Evolutionary conservation across 1,140 invertebrate species (phyloP).

Genomic region (Ceratina calcarata): DNA sequence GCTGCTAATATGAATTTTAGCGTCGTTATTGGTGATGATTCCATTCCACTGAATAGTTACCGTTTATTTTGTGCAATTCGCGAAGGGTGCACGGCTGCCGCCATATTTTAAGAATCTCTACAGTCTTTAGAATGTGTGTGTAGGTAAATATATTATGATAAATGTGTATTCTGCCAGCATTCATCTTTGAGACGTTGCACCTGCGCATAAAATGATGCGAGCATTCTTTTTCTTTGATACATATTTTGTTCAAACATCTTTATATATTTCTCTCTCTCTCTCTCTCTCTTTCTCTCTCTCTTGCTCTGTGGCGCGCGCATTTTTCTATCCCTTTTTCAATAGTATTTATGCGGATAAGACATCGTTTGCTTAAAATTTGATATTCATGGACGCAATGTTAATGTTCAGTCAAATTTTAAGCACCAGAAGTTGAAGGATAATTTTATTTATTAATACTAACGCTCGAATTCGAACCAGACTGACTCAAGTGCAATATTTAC

Average conservation of each 20-base stretch:
- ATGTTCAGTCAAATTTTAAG: slow-evolving; percentile 32
- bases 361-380: slow-evolving; percentile 29
- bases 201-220: too few relatives aligned
- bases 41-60: neutral
- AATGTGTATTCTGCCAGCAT: too few relatives aligned
- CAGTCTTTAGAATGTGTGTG: slow-evolving; percentile 25
- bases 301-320: neutral
- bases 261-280: neutral
- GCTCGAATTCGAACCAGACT: too few relatives aligned
- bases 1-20: too few relatives aligned
- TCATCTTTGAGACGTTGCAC: too few relatives aligned
- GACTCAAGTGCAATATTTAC: too few relatives aligned
- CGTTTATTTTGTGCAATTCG: slow-evolving; percentile 43
- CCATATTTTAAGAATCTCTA: slow-evolving; percentile 32
- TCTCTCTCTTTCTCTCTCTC: neutral
- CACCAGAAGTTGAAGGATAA: slow-evolving; percentile 8
- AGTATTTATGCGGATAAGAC: slow-evolving; percentile 4
- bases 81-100: slow-evolving; percentile 21
- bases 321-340: neutral
- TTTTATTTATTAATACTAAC: neutral
- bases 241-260: neutral
- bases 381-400: slow-evolving; percentile 29
- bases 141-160: neutral
- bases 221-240: neutral
- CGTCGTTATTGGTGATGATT: too few relatives aligned